Percentiles rank a stretch among this genome's conserved stretches.
Evolutionary conservation across 2,797 vertebrate species (phyloP).

Genomic region (Trematomus bernacchii): DNA sequence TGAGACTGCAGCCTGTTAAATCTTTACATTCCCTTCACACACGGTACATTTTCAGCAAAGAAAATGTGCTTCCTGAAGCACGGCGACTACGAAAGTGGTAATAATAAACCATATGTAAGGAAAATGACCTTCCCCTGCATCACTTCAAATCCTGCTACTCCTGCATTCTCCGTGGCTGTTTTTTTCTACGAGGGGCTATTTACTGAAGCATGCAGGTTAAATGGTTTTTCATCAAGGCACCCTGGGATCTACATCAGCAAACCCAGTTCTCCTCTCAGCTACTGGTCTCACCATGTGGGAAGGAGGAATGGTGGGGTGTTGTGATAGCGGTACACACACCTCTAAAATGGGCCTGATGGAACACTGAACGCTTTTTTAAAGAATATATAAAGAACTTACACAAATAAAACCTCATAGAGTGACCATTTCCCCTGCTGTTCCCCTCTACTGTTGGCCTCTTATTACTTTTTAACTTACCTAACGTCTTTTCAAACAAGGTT

Average conservation of each 20-base stretch:
- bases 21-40: constrained; percentile 15
- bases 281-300: constrained; percentile 41
- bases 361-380: constrained; percentile 41
- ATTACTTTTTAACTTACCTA: not conserved
- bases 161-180: constrained; percentile 62
- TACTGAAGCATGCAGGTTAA: constrained; percentile 78
- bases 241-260: constrained; percentile 84
- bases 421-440: constrained; percentile 17
- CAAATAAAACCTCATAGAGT: constrained; percentile 3
- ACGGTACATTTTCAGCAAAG: not conserved
- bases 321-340: constrained; percentile 35
- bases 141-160: constrained; percentile 61
- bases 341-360: constrained; percentile 57
- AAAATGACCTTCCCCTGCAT: constrained; percentile 62
- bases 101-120: constrained; percentile 47
- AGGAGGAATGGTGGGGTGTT: constrained; percentile 40
- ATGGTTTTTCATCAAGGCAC: constrained; percentile 80
- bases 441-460: constrained; percentile 21
- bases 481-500: not conserved
- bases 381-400: constrained; percentile 16
- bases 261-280: constrained; percentile 54
- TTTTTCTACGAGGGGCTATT: constrained; percentile 65
- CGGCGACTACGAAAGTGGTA: constrained; percentile 15
- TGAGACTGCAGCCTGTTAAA: not conserved
- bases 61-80: constrained; percentile 38